Evolutionary conservation across 1,140 invertebrate species (phyloP), one percentile per base, ranked within the genome.

Genomic region (Brachionus sp.): DNA sequence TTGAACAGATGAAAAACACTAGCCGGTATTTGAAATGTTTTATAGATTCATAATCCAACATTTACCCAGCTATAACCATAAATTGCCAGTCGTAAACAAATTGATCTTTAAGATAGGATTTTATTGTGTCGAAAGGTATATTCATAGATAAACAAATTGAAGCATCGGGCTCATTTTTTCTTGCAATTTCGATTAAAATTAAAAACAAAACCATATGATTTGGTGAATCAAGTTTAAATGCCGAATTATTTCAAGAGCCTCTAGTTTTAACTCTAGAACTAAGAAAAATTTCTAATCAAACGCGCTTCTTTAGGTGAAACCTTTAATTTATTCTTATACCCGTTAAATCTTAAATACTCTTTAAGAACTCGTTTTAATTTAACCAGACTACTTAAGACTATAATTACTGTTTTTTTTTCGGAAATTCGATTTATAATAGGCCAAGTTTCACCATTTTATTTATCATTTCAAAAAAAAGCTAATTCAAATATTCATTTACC

Each of bases 41-140:
- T 57, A 57, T 57, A 19, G 50, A 57, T 16, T 19, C 9, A 9
- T 19, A 57, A 57, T 57, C 19, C 50, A 57, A 57, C 50, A 57
- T 57, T 57, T 57, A 19, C n/a, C 16, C 50, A 57, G 19, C 7
- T 19, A 57, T 57, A 57, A 57, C 16, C 50, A 57, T 57, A 57
- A 57, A 57, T 57, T 19, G 50, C 50, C 50, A 57, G 50, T 57
- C 50, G 50, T 57, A 57, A 57, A 57, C 50, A 57, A 57, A 57
- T 57, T 57, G 50, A 57, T 57, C 50, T 57, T 57, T 57, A 57
- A 57, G 50, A 57, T 57, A 57, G 50, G 50, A 2, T 57, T 57
- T 57, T 53, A 57, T 57, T 25, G 50, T 57, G 50, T 57, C 0
- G 50, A 57, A 57, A 57, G 50, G 50, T 57, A 57, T 57, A 19